Evolutionary conservation across 2,797 vertebrate genomes (phyloP), one percentile per base, ranked within the genome.

Genomic region (Caiman crocodilus): DNA sequence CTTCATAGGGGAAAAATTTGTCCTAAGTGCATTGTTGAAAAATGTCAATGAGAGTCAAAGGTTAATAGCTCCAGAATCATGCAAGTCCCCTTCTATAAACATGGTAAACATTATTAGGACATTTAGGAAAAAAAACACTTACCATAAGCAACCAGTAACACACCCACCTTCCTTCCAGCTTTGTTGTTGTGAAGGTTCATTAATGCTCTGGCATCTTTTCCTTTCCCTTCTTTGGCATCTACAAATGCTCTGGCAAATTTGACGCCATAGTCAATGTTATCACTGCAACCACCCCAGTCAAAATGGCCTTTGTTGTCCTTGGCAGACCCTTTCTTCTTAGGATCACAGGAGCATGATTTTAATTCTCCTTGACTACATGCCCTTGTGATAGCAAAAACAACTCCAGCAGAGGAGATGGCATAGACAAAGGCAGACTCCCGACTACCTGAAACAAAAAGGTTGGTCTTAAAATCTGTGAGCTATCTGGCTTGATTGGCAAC

Each of bases 111-210:
- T 8, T 60, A 85, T 79, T 79, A 59, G 57, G 79, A 75, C 78
- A 71, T 14, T 32, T 76, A 26, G 4, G 67, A 63, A 16, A 76
- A 69, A 73, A 55, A 71, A 42, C 42, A 42, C 42, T 57, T 58
- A 56, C 55, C 83, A 79, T 28, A 67, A 82, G 42, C 63, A 65
- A 8, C 15, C 76, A 61, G 15, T 32, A 55, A 23, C 35, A 18
- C 56, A 90, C 97, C 42, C 96, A 99, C 99, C 99, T 99, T 99
- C 94, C 99, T 98, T 94, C 99, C 99, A 2, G 98, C 99, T 90
- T 98, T 97, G 98, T 99, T 99, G 98, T 99, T 99, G 97, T 99
- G 99, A 79, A 99, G 98, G 95, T 99, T 99, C 98, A 99, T 99
- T 79, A 99, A 98, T 0, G 99, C 99, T 67, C 99, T 97, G 20